Conservation (phyloP, 2,113 vertebrate genomes). For the Neogobius melanostomus region DNA sequence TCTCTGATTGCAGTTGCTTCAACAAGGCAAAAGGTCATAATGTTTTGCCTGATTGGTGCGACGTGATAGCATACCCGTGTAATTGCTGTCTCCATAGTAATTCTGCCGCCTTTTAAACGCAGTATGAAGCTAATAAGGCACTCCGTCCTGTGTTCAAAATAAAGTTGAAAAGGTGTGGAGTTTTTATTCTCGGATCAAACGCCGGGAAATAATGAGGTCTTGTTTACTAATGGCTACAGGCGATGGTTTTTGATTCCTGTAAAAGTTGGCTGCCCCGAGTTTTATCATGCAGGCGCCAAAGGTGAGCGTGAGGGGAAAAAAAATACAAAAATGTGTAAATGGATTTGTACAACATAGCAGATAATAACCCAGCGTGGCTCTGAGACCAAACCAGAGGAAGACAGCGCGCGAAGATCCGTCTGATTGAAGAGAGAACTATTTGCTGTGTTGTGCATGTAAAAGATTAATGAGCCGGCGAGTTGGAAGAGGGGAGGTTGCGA, state of each 20-base stretch:
- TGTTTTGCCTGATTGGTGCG: not conserved
- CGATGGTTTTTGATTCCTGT: conserved; percentile 50
- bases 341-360: conserved; percentile 44
- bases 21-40: not conserved
- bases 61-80: not conserved
- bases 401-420: conserved; percentile 26
- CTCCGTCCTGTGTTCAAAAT: conserved; percentile 15
- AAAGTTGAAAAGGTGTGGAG: conserved; percentile 10
- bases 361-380: conserved; percentile 39
- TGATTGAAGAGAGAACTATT: conserved; percentile 41
- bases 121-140: not conserved
- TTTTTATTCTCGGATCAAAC: conserved; percentile 55
- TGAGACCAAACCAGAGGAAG: conserved; percentile 20
- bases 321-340: conserved; percentile 20
- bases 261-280: conserved; percentile 40
- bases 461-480: conserved; percentile 46
- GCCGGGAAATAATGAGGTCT: conserved; percentile 64
- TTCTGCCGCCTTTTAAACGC: conserved; percentile 1
- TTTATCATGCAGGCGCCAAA: conserved; percentile 35
- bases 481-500: conserved; percentile 9
- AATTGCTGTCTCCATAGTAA: not conserved
- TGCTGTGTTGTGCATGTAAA: conserved; percentile 38
- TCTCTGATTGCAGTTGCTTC: too few relatives aligned
- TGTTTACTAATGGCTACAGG: conserved; percentile 49
- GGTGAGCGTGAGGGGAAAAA: conserved; percentile 5